Conservation (phyloP, 2,113 vertebrate species). For the Ailuropoda melanoleuca region DNA sequence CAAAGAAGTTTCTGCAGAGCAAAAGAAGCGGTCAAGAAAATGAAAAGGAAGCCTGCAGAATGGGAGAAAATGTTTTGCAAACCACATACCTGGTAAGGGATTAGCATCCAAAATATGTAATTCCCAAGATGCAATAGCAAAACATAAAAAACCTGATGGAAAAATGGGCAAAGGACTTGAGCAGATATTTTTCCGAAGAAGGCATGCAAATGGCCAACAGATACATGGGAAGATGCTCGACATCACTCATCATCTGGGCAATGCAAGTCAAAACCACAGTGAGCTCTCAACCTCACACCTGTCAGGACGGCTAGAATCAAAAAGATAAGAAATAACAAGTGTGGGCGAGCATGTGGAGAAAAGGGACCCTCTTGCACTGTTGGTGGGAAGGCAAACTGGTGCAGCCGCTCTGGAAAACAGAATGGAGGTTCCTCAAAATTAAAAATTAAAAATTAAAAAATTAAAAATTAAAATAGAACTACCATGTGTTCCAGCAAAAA, state of each 20-base stretch:
- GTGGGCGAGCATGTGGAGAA: not conserved
- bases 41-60: not conserved
- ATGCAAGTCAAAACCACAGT: not conserved
- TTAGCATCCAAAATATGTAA: not conserved
- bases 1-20: not conserved
- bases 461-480: not conserved
- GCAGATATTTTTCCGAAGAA: not conserved
- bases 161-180: not conserved
- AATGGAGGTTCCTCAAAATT: not conserved
- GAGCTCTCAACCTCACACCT: not conserved
- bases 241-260: not conserved
- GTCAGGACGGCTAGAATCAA: fast-evolving
- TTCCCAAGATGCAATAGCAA: not conserved
- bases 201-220: not conserved
- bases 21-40: not conserved
- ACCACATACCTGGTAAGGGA: not conserved
- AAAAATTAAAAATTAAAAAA: no score
- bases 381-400: not conserved
- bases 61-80: not conserved
- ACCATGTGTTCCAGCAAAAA: no score
- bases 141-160: not conserved
- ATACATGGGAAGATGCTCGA: not conserved
- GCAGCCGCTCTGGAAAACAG: not conserved
- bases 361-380: not conserved
- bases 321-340: not conserved